These are phyloP conservation scores for Drosophila stalkeri DNA, from an alignment of 2,888 invertebrate species.

Conservation along the genomic window DNA sequence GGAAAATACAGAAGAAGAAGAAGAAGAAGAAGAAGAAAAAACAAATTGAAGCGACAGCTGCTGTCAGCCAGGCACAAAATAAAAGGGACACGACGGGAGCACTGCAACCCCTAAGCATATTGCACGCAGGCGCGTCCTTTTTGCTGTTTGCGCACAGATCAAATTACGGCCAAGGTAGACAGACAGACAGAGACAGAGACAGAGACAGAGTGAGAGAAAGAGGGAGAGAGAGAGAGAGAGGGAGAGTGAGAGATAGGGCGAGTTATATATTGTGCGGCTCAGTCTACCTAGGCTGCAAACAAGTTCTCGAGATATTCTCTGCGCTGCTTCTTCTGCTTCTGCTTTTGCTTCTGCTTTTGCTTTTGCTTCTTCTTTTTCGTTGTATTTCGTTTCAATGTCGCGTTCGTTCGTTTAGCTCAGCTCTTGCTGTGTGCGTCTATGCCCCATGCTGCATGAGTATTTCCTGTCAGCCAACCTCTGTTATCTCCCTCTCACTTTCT, in stretches of 20 bases:
- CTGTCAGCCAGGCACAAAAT: conserved; percentile 30
- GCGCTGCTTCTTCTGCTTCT: background rate
- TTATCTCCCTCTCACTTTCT: background rate
- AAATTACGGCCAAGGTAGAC: conserved; percentile 66
- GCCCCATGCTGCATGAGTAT: conserved; percentile 53
- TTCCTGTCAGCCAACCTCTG: conserved; percentile 43
- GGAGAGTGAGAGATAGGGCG: background rate
- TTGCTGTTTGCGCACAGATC: conserved; percentile 70
- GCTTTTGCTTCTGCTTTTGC: background rate
- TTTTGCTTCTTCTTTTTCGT: conserved; percentile 19
- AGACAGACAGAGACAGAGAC: background rate
- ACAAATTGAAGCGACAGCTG: conserved; percentile 47
- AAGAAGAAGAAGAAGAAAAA: conserved; percentile 29
- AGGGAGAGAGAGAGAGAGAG: background rate
- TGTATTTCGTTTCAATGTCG: conserved; percentile 51
- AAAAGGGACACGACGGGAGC: conserved; percentile 41
- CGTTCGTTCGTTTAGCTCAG: conserved; percentile 36
- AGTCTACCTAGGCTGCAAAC: conserved; percentile 57
- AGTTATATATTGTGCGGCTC: conserved; percentile 17
- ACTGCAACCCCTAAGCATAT: conserved; percentile 74
- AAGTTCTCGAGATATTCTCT: conserved; percentile 55
- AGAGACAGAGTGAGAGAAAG: background rate
- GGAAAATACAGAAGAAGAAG: conserved; percentile 28
- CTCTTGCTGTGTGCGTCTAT: conserved; percentile 33
- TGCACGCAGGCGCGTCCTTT: conserved; percentile 77